phyloP scores from a whole-genome alignment of 23 tunicate species.

The Botrylloides violaceus region DNA sequence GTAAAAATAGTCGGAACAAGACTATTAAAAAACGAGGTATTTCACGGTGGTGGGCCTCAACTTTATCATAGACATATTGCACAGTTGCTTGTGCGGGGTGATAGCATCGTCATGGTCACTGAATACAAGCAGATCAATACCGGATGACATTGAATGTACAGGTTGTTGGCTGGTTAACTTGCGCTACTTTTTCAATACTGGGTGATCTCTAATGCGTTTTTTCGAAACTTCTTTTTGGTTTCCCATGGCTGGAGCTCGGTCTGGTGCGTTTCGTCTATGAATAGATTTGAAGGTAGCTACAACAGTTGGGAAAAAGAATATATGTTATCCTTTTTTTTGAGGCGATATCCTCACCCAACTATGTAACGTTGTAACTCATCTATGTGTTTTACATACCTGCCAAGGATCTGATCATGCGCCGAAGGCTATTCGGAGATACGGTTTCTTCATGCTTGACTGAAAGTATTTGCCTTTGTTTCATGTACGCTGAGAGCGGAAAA shows the following conservation, averaged over 20 bases:
- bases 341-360: not conserved
- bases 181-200: too few species aligned
- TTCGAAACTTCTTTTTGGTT: not conserved
- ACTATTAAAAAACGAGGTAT: not conserved
- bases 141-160: too few species aligned
- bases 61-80: slow-evolving; percentile 41
- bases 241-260: not conserved
- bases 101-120: slow-evolving; percentile 39
- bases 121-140: not conserved
- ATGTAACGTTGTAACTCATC: not conserved
- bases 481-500: too few species aligned
- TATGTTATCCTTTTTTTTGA: not conserved
- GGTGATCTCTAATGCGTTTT: not conserved
- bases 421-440: not conserved
- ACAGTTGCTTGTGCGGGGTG: slow-evolving; percentile 41
- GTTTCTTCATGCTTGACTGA: not conserved
- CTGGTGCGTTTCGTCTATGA: not conserved
- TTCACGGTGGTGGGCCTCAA: slow-evolving; percentile 33
- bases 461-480: too few species aligned
- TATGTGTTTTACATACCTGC: not conserved
- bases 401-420: not conserved
- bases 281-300: not conserved
- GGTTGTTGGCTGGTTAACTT: too few species aligned
- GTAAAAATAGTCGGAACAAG: slow-evolving; percentile 6
- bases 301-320: not conserved